Evolutionary conservation across 2,888 invertebrate species (phyloP).

Genomic region (Pedicia rivosa): DNA sequence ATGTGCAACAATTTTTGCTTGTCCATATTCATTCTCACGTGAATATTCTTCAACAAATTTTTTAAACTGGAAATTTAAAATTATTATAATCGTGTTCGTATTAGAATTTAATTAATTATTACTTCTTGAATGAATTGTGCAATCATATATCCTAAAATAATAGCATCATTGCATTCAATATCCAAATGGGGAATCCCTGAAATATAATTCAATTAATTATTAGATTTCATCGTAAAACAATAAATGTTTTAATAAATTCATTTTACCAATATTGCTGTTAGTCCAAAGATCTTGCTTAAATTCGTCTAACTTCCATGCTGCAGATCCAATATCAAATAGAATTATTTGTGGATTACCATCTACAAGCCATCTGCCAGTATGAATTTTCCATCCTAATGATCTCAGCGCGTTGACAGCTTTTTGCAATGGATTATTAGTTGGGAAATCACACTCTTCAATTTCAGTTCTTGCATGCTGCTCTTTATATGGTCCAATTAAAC

Average conservation of each 20-base stretch:
- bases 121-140: conserved; percentile 81
- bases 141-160: conserved; percentile 90
- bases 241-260: too few relatives aligned
- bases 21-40: conserved; percentile 31
- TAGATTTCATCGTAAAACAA: too few relatives aligned
- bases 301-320: conserved; percentile 87
- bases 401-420: conserved; percentile 63
- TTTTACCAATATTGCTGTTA: conserved; percentile 57
- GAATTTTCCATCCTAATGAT: conserved; percentile 72
- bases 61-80: conserved; percentile 38
- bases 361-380: conserved; percentile 95
- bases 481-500: conserved; percentile 73
- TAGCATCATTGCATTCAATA: conserved; percentile 90
- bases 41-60: conserved; percentile 49
- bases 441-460: conserved; percentile 84
- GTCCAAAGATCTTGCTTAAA: conserved; percentile 93
- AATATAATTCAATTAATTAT: not conserved
- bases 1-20: conserved; percentile 77
- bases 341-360: conserved; percentile 98
- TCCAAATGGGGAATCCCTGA: conserved; percentile 68
- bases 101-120: not conserved
- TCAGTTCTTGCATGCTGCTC: conserved; percentile 87
- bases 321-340: conserved; percentile 93
- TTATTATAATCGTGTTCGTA: not conserved
- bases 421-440: conserved; percentile 53